Conservation (phyloP, 2,888 invertebrate genomes). For the Tolmerus cingulatus region DNA sequence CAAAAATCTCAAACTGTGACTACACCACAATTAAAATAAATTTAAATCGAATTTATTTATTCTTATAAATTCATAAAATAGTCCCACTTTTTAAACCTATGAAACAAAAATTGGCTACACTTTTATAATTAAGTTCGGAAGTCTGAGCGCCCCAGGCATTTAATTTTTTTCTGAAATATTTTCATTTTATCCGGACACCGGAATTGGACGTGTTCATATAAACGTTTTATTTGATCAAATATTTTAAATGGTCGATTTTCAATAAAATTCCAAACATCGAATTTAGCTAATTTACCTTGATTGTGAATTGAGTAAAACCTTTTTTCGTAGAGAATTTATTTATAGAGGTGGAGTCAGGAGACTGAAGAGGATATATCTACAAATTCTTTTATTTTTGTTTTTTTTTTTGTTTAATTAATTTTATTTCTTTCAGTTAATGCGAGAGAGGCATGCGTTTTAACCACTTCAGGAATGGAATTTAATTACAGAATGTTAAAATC, state of each 20-base stretch:
- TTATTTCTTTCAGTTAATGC: not conserved
- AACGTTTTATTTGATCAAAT: not conserved
- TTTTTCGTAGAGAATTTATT: not conserved
- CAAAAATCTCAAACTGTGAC: not conserved
- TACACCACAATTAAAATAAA: too few relatives aligned
- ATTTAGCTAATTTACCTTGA: not conserved
- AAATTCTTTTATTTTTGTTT: not conserved
- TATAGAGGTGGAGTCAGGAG: not conserved
- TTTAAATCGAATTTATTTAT: not conserved
- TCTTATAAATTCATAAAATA: not conserved
- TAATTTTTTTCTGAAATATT: not conserved
- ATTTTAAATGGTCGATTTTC: not conserved
- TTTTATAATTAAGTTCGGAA: not conserved
- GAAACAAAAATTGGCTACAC: not conserved
- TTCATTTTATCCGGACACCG: not conserved
- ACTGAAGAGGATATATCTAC: not conserved
- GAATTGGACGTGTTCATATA: not conserved
- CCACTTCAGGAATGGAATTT: not conserved
- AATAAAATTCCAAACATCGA: not conserved
- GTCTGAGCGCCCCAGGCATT: not conserved
- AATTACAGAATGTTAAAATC: not conserved
- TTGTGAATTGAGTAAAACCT: not conserved
- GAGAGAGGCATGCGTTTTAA: not conserved
- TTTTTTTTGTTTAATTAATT: not conserved
- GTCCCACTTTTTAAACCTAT: not conserved